These are phyloP conservation scores for Aphaenogaster floridana DNA, from an alignment of 1,140 invertebrate species.

Conservation along the genomic window DNA sequence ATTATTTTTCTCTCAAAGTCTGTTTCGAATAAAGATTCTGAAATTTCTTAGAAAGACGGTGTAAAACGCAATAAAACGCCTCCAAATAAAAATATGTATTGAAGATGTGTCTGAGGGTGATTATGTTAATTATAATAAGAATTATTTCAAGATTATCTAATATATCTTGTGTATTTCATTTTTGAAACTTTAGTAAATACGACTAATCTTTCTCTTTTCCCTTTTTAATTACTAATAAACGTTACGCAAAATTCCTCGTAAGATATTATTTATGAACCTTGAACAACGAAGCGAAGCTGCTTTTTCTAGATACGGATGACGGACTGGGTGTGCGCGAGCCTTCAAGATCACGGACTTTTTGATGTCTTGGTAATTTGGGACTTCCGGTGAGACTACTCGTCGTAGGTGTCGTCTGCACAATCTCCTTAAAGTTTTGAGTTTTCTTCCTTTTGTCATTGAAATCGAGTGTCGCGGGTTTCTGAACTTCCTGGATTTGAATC, in stretches of 20 bases:
- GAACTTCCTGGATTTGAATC: slow-evolving; percentile 74
- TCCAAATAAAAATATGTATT: not conserved
- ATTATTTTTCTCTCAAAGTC: not conserved
- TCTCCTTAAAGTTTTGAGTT: slow-evolving; percentile 81
- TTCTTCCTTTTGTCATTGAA: slow-evolving; percentile 83
- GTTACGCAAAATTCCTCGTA: not conserved
- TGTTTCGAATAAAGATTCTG: not conserved
- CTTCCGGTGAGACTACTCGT: slow-evolving; percentile 76
- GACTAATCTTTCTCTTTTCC: slow-evolving; percentile 32
- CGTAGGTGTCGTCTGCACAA: slow-evolving; percentile 79
- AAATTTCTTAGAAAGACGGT: not conserved
- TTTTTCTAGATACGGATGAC: slow-evolving; percentile 90
- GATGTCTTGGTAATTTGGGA: slow-evolving; percentile 82
- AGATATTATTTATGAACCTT: slow-evolving; percentile 88
- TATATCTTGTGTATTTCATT: slow-evolving; percentile 37
- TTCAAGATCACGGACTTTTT: slow-evolving; percentile 85
- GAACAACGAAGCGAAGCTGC: slow-evolving; percentile 93
- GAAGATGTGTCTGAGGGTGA: not conserved
- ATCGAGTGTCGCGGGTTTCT: slow-evolving; percentile 83
- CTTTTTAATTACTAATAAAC: slow-evolving; percentile 16
- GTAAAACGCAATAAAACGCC: not conserved
- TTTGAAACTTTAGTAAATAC: slow-evolving; percentile 37
- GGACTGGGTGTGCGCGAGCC: slow-evolving; percentile 88
- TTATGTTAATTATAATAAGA: not conserved
- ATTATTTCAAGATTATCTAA: not conserved